phyloP scores from a whole-genome alignment of 2,888 invertebrate species.

The Axea sp. region DNA sequence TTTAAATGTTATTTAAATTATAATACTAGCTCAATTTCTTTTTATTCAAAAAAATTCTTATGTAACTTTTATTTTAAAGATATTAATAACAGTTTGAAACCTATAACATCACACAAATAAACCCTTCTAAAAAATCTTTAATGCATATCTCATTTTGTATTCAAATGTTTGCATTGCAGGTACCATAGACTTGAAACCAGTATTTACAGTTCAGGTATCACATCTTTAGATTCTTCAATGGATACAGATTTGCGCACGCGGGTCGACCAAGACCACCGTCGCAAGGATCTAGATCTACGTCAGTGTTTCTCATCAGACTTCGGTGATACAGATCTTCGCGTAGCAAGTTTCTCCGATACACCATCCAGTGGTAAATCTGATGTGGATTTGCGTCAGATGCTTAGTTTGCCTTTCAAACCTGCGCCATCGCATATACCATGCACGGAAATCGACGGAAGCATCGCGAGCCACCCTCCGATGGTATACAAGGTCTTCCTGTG shows the following conservation, averaged over 20 bases:
- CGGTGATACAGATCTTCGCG: constrained; percentile 85
- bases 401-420: constrained; percentile 88
- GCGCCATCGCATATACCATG: constrained; percentile 91
- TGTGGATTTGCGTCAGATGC: constrained; percentile 85
- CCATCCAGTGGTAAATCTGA: constrained; percentile 80
- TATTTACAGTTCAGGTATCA: constrained; percentile 78
- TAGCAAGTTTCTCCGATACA: constrained; percentile 73
- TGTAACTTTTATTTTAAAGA: no score
- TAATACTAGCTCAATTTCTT: no score
- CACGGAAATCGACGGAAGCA: constrained; percentile 91
- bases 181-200: constrained; percentile 73
- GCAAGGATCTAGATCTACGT: constrained; percentile 81
- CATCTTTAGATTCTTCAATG: constrained; percentile 71
- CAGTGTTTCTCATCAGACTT: constrained; percentile 80
- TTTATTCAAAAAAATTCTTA: no score
- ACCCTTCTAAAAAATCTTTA: no score
- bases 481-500: constrained; percentile 83
- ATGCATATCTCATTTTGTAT: no score
- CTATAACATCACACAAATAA: no score
- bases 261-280: constrained; percentile 75
- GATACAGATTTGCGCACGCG: constrained; percentile 76
- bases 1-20: no score
- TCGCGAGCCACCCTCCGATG: constrained; percentile 88
- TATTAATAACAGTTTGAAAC: no score
- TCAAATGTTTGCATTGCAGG: no score